Conservation (phyloP, 1,140 invertebrate genomes). For the Drosophila parabipectinata region DNA sequence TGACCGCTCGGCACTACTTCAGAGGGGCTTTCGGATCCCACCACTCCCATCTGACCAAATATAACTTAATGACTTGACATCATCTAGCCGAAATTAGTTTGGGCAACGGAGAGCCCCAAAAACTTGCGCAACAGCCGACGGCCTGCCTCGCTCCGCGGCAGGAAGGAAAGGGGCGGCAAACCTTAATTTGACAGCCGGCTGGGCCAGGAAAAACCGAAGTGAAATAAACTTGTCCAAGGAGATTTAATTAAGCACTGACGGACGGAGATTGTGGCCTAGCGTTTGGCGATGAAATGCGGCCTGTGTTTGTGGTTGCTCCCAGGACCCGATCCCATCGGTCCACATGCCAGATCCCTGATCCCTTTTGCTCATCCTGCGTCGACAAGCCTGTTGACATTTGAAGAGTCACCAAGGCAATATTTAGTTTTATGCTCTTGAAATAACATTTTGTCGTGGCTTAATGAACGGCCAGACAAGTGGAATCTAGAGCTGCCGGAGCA, state of each 20-base stretch:
- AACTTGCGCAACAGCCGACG: slow-evolving; percentile 39
- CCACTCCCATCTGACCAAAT: slow-evolving; percentile 41
- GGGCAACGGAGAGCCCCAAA: slow-evolving; percentile 10
- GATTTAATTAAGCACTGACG: slow-evolving; percentile 72
- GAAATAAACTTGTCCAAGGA: slow-evolving; percentile 55
- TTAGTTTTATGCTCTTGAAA: slow-evolving; percentile 48
- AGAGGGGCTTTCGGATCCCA: slow-evolving; percentile 4
- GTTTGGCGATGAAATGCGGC: not conserved
- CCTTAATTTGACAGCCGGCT: slow-evolving; percentile 65
- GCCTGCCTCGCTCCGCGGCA: not conserved
- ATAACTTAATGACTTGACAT: slow-evolving; percentile 57
- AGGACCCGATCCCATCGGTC: slow-evolving; percentile 14
- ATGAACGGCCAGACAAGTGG: slow-evolving; percentile 65
- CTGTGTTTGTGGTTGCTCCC: slow-evolving; percentile 6
- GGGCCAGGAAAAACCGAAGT: slow-evolving; percentile 22
- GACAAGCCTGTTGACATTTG: slow-evolving; percentile 56
- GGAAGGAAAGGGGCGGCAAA: slow-evolving; percentile 23
- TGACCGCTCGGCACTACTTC: slow-evolving; percentile 2
- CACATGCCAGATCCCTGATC: slow-evolving; percentile 20
- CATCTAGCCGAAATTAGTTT: slow-evolving; percentile 63
- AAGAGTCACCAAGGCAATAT: slow-evolving; percentile 42
- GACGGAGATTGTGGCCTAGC: slow-evolving; percentile 29
- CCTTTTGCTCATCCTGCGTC: slow-evolving; percentile 7
- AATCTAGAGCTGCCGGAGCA: not conserved
- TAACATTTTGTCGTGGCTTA: slow-evolving; percentile 35